These are phyloP conservation scores for Esperia sulphurella DNA, from an alignment of 2,888 invertebrate species.

Conservation along the genomic window DNA sequence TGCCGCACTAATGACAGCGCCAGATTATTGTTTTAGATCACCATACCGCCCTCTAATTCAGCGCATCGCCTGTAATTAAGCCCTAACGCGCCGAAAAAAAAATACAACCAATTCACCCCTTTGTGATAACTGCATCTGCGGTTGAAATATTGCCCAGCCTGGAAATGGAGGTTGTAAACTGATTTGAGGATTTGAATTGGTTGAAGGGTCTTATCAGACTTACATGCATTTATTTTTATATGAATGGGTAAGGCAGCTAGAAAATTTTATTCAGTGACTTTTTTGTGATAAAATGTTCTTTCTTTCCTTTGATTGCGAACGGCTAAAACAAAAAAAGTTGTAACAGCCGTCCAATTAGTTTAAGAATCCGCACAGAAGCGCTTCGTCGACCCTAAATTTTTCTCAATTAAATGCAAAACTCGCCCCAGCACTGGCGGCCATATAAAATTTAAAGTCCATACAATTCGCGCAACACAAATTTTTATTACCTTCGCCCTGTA, in stretches of 20 bases:
- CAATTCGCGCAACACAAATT: slow-evolving; percentile 79
- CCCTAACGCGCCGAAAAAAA: slow-evolving; percentile 48
- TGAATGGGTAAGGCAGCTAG: background rate
- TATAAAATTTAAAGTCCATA: slow-evolving; percentile 78
- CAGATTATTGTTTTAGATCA: slow-evolving; percentile 74
- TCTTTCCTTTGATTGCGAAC: slow-evolving; percentile 44
- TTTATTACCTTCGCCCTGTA: slow-evolving; percentile 73
- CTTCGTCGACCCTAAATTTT: slow-evolving; percentile 73
- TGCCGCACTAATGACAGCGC: slow-evolving; percentile 57
- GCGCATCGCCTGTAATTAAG: slow-evolving; percentile 67
- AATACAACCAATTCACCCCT: slow-evolving; percentile 61
- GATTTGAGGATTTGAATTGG: slow-evolving; percentile 23
- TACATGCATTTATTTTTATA: background rate
- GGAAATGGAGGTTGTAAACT: slow-evolving; percentile 40
- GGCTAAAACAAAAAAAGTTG: slow-evolving; percentile 67
- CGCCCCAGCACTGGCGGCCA: slow-evolving; percentile 61
- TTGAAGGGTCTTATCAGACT: slow-evolving; percentile 11
- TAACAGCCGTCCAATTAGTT: slow-evolving; percentile 75
- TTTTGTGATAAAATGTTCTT: slow-evolving; percentile 1
- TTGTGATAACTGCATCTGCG: slow-evolving; percentile 56
- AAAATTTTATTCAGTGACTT: background rate
- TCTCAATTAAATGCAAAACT: slow-evolving; percentile 78
- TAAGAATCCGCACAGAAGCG: slow-evolving; percentile 75
- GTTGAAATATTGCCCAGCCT: slow-evolving; percentile 36
- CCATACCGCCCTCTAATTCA: slow-evolving; percentile 72